Evolutionary conservation across 2,113 vertebrate genomes (phyloP).

Genomic region (Gymnogyps californianus): DNA sequence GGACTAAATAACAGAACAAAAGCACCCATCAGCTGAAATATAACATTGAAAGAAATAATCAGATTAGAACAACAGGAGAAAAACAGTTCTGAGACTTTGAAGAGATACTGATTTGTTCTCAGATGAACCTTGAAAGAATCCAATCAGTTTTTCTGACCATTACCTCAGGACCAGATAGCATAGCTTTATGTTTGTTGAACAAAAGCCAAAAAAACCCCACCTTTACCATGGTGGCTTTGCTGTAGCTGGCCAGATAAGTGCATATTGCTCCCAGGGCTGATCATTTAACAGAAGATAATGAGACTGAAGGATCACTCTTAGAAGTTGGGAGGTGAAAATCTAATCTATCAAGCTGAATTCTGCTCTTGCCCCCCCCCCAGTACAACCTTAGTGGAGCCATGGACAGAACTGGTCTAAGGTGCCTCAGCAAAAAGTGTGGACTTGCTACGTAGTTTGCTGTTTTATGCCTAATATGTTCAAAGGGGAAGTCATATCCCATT

Average conservation of each 20-base stretch:
- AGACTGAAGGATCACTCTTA: not conserved
- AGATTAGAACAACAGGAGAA: not conserved
- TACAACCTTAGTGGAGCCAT: not conserved
- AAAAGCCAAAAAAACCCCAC: rapidly evolving
- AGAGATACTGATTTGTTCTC: not conserved
- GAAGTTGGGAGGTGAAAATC: not conserved
- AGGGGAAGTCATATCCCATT: not conserved
- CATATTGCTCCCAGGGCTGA: not conserved
- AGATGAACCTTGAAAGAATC: not conserved
- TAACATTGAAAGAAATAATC: not conserved
- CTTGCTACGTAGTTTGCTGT: rapidly evolving
- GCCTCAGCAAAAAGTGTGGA: not conserved
- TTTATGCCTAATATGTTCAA: not conserved
- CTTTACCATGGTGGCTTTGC: not conserved
- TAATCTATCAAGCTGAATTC: not conserved
- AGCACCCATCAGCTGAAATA: not conserved
- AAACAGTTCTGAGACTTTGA: not conserved
- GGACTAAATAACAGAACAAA: not conserved
- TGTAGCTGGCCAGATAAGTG: not conserved
- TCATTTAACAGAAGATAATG: not conserved
- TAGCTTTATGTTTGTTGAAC: not conserved
- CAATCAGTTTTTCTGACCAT: not conserved
- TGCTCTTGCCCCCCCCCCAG: not conserved
- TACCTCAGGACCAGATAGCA: not conserved
- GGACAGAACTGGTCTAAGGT: not conserved